These are phyloP conservation scores for Drosophila suboccidentalis DNA, from an alignment of 2,888 invertebrate species.

Conservation along the genomic window DNA sequence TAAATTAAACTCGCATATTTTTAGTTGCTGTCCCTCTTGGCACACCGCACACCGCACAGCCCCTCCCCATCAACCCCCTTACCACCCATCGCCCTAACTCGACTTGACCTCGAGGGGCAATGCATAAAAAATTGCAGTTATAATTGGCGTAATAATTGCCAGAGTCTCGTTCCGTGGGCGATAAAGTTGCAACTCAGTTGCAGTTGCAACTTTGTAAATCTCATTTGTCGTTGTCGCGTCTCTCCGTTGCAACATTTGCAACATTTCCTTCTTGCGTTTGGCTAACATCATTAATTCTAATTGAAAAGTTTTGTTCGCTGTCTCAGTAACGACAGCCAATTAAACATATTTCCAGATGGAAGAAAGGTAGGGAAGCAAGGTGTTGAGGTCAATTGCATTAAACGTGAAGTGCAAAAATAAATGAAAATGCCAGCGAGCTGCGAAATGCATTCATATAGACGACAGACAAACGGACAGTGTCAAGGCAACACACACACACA, in stretches of 20 bases:
- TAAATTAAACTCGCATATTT: slow-evolving; percentile 68
- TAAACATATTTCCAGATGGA: slow-evolving; percentile 45
- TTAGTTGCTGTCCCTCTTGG: slow-evolving; percentile 11
- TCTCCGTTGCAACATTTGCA: slow-evolving; percentile 10
- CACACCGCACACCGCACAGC: background rate
- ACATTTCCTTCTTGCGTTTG: slow-evolving; percentile 9
- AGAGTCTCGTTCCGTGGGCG: slow-evolving; percentile 13
- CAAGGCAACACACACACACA: slow-evolving; percentile 39
- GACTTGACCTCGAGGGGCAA: background rate
- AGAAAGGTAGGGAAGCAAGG: background rate
- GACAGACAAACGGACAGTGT: slow-evolving; percentile 29
- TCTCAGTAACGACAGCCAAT: slow-evolving; percentile 46
- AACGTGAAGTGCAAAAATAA: slow-evolving; percentile 25
- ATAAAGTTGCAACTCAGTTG: slow-evolving; percentile 2
- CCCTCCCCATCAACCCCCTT: background rate
- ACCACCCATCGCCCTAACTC: background rate
- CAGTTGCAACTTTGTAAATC: slow-evolving; percentile 22
- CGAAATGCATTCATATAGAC: slow-evolving; percentile 9
- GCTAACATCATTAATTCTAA: slow-evolving; percentile 65
- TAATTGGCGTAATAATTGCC: slow-evolving; percentile 63
- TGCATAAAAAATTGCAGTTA: slow-evolving; percentile 58
- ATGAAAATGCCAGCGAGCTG: slow-evolving; percentile 34
- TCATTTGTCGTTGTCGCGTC: slow-evolving; percentile 15
- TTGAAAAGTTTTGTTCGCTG: slow-evolving; percentile 64
- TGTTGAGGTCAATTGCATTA: slow-evolving; percentile 53